Conservation (phyloP, 2,113 vertebrate genomes). For the Sturnus vulgaris region DNA sequence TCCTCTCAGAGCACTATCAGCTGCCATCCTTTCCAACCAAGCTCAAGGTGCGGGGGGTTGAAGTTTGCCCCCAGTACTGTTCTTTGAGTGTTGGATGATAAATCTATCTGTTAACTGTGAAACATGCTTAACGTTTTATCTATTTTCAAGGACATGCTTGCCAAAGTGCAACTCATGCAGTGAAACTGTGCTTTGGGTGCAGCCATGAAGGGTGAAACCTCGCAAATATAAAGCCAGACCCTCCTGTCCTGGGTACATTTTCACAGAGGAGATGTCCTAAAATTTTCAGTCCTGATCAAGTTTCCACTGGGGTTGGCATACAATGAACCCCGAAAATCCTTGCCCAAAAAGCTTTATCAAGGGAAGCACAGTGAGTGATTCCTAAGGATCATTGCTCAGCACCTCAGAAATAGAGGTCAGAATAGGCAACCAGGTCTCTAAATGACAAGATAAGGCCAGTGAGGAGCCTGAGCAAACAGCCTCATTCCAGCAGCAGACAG, state of each 20-base stretch:
- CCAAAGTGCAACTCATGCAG: fast-evolving
- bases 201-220: neutral
- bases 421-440: neutral
- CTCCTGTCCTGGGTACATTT: neutral
- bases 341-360: neutral
- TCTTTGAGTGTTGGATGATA: neutral
- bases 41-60: fast-evolving
- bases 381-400: neutral
- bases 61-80: neutral
- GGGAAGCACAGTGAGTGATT: neutral
- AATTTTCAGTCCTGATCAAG: neutral
- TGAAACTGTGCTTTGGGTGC: neutral
- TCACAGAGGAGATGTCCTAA: neutral
- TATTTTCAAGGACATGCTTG: neutral
- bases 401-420: neutral
- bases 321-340: neutral
- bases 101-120: neutral
- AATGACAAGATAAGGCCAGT: neutral
- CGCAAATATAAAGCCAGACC: neutral
- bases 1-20: fast-evolving
- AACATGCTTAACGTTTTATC: neutral
- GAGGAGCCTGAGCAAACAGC: neutral
- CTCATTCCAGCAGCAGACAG: neutral
- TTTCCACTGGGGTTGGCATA: neutral
- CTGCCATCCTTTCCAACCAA: neutral